Evolutionary conservation across 2,888 invertebrate genomes (phyloP).

Genomic region (Deilephila elpenor): DNA sequence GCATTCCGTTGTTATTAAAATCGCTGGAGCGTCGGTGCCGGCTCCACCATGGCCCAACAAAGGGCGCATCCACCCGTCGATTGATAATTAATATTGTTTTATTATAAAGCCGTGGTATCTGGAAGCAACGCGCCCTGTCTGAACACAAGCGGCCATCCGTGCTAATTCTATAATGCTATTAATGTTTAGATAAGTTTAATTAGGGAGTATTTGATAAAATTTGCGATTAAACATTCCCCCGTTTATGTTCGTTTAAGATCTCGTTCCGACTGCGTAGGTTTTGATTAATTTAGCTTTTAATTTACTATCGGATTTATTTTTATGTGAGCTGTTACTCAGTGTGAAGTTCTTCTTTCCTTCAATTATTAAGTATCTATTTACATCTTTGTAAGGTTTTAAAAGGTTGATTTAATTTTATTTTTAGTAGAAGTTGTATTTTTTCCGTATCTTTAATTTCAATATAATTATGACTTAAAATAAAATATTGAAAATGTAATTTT

Average conservation of each 20-base stretch:
- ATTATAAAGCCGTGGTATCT: constrained; percentile 43
- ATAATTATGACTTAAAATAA: neutral
- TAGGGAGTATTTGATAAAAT: constrained; percentile 43
- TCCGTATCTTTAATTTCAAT: neutral
- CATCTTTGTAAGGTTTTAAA: neutral
- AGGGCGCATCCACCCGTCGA: constrained; percentile 41
- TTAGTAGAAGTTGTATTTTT: neutral
- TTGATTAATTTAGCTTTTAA: constrained; percentile 15
- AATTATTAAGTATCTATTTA: constrained; percentile 18
- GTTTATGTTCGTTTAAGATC: constrained; percentile 32
- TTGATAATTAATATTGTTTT: constrained; percentile 49
- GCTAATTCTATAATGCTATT: constrained; percentile 67
- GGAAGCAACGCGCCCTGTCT: constrained; percentile 42
- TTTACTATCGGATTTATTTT: constrained; percentile 4
- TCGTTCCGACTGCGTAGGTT: constrained; percentile 26
- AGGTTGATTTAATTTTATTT: neutral
- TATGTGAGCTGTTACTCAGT: neutral
- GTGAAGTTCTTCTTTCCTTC: neutral
- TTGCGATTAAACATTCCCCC: constrained; percentile 23
- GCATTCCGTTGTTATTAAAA: constrained; percentile 76
- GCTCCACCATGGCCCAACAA: constrained; percentile 35
- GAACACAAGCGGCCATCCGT: constrained; percentile 63
- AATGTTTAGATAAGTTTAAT: constrained; percentile 65
- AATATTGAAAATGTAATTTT: neutral
- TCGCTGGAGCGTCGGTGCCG: constrained; percentile 46